Base-by-base conservation (phyloP, 2,888 invertebrate species). In the Diarsia dahlii region DNA sequence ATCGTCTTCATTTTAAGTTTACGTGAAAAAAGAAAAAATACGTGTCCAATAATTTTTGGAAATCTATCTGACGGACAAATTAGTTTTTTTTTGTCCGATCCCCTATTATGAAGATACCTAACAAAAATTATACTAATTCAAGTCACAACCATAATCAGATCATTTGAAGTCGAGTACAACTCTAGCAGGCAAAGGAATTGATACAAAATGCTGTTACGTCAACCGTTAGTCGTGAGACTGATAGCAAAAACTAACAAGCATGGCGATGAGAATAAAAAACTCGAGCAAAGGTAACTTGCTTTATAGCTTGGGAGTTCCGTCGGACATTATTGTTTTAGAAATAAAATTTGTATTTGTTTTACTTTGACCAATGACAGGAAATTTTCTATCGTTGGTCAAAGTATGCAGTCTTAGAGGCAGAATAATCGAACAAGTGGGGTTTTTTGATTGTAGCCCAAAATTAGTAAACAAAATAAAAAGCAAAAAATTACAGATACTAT, bases 151-250 rank as follows among this genome's bases (percentile, higher is more conserved):
- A 56, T 72, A 82, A 82, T 72, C n/a, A 58, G 68, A 71, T 54
- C 74, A 76, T 76, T 82, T 64, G 18, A 71, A 75, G 73, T 74
- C 62, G 71, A 70, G 28, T 64, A 71, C 72, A 76, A 71, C 71
- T 66, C 80, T 75, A 63, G 54, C 45, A n/a, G n/a, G 63, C 56
- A 67, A 68, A 75, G 65, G 76, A 74, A 80, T 81, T 73, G 77
- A 84, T 81, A 81, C 69, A 84, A 86, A 84, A 89, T 81, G 87
- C 88, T 89, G 86, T 89, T 90, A 89, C 88, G 85, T 86, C 86
- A 87, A 90, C 90, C 88, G 90, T 89, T 90, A 90, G 62, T 62
- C 80, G 78, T 75, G 85, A 81, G 79, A 87, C 77, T 60, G 78
- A 75, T 76, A 80, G 84, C 84, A 89, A 88, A 88, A 87, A 82